phyloP scores from a whole-genome alignment of 2,113 vertebrate genomes.

The Rhinopomastus cyanomelas region DNA sequence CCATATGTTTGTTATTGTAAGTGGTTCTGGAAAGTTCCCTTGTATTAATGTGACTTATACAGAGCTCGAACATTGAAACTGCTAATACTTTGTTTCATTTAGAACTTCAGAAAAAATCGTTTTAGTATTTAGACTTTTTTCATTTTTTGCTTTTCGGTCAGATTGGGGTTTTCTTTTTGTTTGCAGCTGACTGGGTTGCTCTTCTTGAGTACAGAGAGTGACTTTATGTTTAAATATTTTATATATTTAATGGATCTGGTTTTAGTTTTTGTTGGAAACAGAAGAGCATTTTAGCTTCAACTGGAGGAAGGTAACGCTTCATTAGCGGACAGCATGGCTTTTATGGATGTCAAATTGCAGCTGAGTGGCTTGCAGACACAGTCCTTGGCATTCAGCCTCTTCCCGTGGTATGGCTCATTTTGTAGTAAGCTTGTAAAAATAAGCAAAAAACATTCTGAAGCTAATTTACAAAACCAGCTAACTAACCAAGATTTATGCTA shows the following conservation, averaged over 20 bases:
- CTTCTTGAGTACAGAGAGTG: neutral
- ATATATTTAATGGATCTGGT: neutral
- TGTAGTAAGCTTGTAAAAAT: neutral
- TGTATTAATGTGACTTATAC: neutral
- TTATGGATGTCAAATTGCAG: neutral
- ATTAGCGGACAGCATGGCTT: neutral
- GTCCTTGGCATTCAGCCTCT: neutral
- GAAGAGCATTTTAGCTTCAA: neutral
- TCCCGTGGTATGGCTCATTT: neutral
- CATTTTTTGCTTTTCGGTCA: neutral
- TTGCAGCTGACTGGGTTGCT: neutral
- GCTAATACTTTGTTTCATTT: neutral
- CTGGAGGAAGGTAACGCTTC: neutral
- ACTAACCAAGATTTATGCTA: neutral
- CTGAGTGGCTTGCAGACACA: neutral
- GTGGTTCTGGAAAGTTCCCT: neutral
- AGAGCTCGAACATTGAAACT: neutral
- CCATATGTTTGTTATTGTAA: neutral
- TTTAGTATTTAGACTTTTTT: neutral
- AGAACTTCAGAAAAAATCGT: neutral
- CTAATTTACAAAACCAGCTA: neutral
- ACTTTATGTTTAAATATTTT: neutral
- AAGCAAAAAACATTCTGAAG: neutral
- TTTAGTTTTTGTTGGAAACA: conserved; percentile 2
- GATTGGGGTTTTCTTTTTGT: too few relatives aligned